Evolutionary conservation across 2,113 vertebrate genomes (phyloP), one percentile per base, ranked within the genome.

Genomic region (Sinocyclocheilus anophthalmus): DNA sequence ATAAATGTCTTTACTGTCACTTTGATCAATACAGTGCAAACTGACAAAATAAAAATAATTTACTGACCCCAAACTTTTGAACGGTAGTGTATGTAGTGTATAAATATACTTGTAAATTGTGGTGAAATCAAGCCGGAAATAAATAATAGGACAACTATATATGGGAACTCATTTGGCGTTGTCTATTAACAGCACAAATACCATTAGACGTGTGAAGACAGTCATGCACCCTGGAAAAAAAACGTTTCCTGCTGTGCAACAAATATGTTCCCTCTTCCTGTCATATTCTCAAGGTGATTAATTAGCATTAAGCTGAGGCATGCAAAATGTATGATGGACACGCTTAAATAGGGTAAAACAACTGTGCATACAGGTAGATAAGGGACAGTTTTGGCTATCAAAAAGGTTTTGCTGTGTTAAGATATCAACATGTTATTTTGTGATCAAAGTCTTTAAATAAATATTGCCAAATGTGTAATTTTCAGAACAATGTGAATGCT

Each of bases 241-340:
- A 87, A 88, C 70, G 92, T 75, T 90, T 88, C 96, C 95, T 89
- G 87, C 95, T 92, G 95, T 94, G 95, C 91, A 82, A 88, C 92
- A 96, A 96, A 95, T 94, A 95, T 95, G 95, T 96, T 96, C 94
- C 94, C n/a, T 95, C 90, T 95, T 94, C 92, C 93, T 87, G 86
- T 93, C 94, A 96, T 96, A 95, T 92, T 94, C 92, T 96, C 94
- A 91, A 94, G 95, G 93, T 95, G 93, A 96, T 96, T 96, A 96
- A 97, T 96, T 96, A 96, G 96, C 94, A 94, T 92, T 91, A 91
- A 48, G 73, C 84, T 79, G 70, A 81, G 76, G 33, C 53, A 83
- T 75, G 84, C 84, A 57, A 59, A 42, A 70, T 85, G 24, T 55
- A 53, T 83, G 48, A 81, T 77, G 59, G 45, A 37, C 26, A 67